These are phyloP conservation scores for Augiades crinisus DNA, from an alignment of 2,888 invertebrate genomes.

Conservation along the genomic window DNA sequence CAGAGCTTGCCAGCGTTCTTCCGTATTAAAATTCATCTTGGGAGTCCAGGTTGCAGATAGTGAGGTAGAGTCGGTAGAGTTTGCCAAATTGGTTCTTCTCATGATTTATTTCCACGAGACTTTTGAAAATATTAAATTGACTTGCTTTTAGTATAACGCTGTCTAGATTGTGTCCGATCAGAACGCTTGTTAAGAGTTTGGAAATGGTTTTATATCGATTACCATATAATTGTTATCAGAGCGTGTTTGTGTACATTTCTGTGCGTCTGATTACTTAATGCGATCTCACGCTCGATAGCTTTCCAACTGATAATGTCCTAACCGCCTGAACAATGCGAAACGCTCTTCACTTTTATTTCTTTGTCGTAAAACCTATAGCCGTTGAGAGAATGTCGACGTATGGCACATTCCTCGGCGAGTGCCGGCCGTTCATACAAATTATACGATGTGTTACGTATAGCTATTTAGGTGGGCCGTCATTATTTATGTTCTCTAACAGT, in stretches of 20 bases:
- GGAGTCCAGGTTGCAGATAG: background rate
- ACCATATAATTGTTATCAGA: slow-evolving; percentile 46
- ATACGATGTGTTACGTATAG: slow-evolving; percentile 77
- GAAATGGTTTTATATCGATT: slow-evolving; percentile 32
- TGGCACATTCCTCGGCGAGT: slow-evolving; percentile 66
- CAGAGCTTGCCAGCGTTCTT: background rate
- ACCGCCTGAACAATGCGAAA: slow-evolving; percentile 49
- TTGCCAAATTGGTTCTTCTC: slow-evolving; percentile 10
- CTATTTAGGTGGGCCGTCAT: slow-evolving; percentile 80
- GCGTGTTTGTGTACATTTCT: slow-evolving; percentile 56
- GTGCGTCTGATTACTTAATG: slow-evolving; percentile 71
- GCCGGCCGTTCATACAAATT: slow-evolving; percentile 70
- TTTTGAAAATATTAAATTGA: background rate
- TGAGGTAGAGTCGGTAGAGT: slow-evolving; percentile 5
- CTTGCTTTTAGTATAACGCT: background rate
- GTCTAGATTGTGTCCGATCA: background rate
- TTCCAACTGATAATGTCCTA: slow-evolving; percentile 54
- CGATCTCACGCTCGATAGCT: slow-evolving; percentile 57
- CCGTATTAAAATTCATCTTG: slow-evolving; percentile 6
- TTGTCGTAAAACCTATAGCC: slow-evolving; percentile 61
- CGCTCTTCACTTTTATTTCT: slow-evolving; percentile 57
- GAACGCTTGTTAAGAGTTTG: background rate
- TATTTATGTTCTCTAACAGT: slow-evolving; percentile 81
- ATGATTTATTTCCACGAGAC: slow-evolving; percentile 2
- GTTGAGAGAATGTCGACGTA: slow-evolving; percentile 64